Conservation (phyloP, 2,888 invertebrate genomes). For the Boloria euphrosyne region DNA sequence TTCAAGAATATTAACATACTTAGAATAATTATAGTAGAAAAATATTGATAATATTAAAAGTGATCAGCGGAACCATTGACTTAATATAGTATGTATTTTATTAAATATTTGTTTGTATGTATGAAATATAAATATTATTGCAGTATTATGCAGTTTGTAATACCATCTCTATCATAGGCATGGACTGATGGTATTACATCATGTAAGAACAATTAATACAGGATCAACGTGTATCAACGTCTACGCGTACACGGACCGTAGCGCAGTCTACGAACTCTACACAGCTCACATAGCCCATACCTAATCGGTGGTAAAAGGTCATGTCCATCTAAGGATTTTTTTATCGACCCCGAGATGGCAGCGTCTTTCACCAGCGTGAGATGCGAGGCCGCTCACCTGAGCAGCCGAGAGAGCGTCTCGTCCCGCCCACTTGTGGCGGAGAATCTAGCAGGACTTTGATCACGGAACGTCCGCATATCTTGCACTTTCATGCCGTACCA, state of each 20-base stretch:
- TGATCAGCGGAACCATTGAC: no score
- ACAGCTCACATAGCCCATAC: slow-evolving; percentile 26
- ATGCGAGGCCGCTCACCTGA: slow-evolving; percentile 76
- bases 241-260: slow-evolving; percentile 27
- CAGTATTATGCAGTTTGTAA: not conserved
- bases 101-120: no score
- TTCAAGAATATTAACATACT: no score
- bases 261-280: slow-evolving; percentile 36
- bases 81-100: no score
- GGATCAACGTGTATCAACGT: slow-evolving; percentile 1
- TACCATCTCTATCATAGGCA: slow-evolving; percentile 1
- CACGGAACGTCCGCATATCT: slow-evolving; percentile 80
- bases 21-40: no score
- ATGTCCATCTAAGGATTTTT: slow-evolving; percentile 48
- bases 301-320: slow-evolving; percentile 34
- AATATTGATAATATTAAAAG: no score
- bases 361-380: slow-evolving; percentile 65
- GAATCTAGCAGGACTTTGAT: slow-evolving; percentile 59
- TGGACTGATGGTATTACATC: slow-evolving; percentile 24
- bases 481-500: slow-evolving; percentile 77
- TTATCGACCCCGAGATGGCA: slow-evolving; percentile 74
- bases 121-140: no score
- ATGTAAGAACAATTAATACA: slow-evolving; percentile 23
- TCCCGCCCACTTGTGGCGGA: slow-evolving; percentile 78
- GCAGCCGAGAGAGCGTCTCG: slow-evolving; percentile 66